Evolutionary conservation across 2,113 vertebrate species (phyloP).

Genomic region (Nyctibius bracteatus): DNA sequence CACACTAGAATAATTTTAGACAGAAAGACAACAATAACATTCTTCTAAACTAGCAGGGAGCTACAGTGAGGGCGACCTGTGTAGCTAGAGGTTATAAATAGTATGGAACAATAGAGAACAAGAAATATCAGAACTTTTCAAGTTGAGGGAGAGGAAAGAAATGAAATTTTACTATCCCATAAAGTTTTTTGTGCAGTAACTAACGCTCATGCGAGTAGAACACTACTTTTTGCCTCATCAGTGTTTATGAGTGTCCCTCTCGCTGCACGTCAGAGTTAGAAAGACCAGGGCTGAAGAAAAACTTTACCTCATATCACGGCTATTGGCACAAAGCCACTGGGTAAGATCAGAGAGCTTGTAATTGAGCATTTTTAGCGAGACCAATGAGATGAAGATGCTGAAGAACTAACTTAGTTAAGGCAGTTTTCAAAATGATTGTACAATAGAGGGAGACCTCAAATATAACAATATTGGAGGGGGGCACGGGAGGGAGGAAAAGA

Average conservation of each 20-base stretch:
- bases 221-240: neutral
- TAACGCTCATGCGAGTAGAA: neutral
- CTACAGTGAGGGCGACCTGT: neutral
- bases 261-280: neutral
- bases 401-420: neutral
- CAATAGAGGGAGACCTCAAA: neutral
- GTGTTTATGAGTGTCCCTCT: neutral
- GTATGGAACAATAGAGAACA: neutral
- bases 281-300: neutral
- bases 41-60: neutral
- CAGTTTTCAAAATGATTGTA: neutral
- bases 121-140: neutral
- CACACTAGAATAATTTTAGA: conserved; percentile 10
- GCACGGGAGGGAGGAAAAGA: too few species aligned
- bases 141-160: neutral
- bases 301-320: neutral
- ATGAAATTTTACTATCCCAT: neutral
- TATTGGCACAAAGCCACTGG: neutral
- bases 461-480: neutral
- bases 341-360: neutral
- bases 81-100: conserved; percentile 20
- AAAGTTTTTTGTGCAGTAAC: neutral
- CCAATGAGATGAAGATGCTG: neutral
- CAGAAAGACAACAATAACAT: neutral
- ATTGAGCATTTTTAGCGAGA: neutral